These are phyloP conservation scores for Pantala flavescens DNA, from an alignment of 1,140 invertebrate genomes.

Conservation along the genomic window DNA sequence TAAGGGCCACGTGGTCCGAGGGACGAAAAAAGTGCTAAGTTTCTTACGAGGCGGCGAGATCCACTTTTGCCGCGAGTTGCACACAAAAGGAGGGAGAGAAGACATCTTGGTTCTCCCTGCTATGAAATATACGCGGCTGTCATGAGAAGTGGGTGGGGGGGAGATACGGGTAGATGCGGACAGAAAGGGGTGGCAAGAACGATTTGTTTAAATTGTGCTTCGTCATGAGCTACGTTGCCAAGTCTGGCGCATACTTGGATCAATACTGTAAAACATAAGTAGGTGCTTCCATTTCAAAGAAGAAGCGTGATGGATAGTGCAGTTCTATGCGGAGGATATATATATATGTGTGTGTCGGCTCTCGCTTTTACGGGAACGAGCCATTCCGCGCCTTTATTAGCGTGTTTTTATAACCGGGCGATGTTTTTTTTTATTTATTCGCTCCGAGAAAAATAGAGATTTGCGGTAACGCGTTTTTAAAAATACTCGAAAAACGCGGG, in stretches of 20 bases:
- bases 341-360: not conserved
- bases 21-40: too few relatives aligned
- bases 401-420: too few relatives aligned
- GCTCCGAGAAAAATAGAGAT: too few relatives aligned
- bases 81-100: not conserved
- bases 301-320: slow-evolving; percentile 3
- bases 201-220: slow-evolving; percentile 10
- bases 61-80: not conserved
- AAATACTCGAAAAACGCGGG: too few relatives aligned
- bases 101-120: not conserved
- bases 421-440: too few relatives aligned
- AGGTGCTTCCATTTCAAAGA: slow-evolving; percentile 4
- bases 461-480: too few relatives aligned
- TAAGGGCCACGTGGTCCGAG: too few relatives aligned
- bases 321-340: not conserved
- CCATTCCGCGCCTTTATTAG: not conserved
- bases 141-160: not conserved
- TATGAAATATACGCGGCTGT: slow-evolving; percentile 5
- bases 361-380: not conserved
- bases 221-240: slow-evolving; percentile 1
- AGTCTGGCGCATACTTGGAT: not conserved
- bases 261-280: slow-evolving; percentile 10
- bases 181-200: not conserved
- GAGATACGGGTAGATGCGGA: slow-evolving; percentile 7
- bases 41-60: not conserved